Conservation (phyloP, 2,797 vertebrate species). For the Danio aesculapii region DNA sequence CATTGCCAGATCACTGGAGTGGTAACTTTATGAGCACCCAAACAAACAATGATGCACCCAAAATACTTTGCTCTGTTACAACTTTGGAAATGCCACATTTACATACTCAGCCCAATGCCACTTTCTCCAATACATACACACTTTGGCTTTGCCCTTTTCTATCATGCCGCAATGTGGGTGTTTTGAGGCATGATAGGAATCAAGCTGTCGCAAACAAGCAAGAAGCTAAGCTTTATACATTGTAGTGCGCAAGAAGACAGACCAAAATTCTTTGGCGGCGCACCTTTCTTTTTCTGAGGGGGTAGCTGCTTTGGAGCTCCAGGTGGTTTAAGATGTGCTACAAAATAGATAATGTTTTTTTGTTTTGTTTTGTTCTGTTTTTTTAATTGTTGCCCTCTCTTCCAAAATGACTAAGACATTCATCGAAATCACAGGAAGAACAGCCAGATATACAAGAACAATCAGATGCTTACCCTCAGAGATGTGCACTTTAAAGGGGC, state of each 20-base stretch:
- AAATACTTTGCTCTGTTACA: background rate
- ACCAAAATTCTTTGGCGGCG: slow-evolving; percentile 72
- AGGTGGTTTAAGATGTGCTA: slow-evolving; percentile 76
- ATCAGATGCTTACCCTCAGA: slow-evolving; percentile 87
- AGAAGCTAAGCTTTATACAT: slow-evolving; percentile 16
- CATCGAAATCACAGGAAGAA: background rate
- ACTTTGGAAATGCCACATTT: background rate
- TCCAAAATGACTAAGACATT: background rate
- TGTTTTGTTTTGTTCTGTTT: background rate
- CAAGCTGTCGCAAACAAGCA: slow-evolving; percentile 41
- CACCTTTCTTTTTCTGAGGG: slow-evolving; percentile 78
- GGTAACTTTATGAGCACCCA: background rate
- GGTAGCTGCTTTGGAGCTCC: slow-evolving; percentile 79
- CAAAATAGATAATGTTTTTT: slow-evolving; percentile 74
- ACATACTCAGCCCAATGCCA: background rate
- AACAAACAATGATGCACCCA: background rate
- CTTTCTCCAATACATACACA: background rate
- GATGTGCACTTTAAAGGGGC: slow-evolving; percentile 90
- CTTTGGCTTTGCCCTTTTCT: background rate
- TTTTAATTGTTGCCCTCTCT: background rate
- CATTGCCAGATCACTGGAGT: background rate
- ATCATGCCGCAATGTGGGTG: background rate
- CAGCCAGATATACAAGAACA: background rate
- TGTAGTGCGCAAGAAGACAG: background rate
- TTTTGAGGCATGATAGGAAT: slow-evolving; percentile 11